These are phyloP conservation scores for Sceloporus undulatus DNA, from an alignment of 2,113 vertebrate species.

Conservation along the genomic window DNA sequence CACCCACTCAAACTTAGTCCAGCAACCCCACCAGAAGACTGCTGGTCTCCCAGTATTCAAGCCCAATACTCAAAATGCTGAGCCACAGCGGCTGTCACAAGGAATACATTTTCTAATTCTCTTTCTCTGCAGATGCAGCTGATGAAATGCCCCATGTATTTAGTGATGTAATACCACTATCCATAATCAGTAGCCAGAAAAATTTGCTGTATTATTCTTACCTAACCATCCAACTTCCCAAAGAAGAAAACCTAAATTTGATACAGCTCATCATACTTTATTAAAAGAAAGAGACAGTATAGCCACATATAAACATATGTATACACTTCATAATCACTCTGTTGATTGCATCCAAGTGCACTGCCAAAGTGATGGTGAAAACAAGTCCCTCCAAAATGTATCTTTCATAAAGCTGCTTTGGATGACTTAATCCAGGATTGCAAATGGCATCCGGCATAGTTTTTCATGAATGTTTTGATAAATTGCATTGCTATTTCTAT, in stretches of 20 bases:
- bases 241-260: not conserved
- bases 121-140: too few species aligned
- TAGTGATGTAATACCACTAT: not conserved
- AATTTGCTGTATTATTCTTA: not conserved
- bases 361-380: not conserved
- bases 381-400: not conserved
- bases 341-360: not conserved
- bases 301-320: conserved; percentile 19
- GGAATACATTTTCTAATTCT: too few species aligned
- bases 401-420: conserved; percentile 5
- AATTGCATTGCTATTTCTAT: not conserved
- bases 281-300: not conserved
- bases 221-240: too few species aligned
- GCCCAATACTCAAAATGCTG: too few species aligned
- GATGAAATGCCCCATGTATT: too few species aligned
- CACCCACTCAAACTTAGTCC: too few species aligned
- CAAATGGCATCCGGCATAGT: not conserved
- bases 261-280: not conserved
- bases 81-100: too few species aligned
- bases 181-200: not conserved
- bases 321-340: conserved; percentile 36
- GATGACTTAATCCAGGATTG: conserved; percentile 9
- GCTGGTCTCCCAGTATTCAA: too few species aligned
- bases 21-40: too few species aligned
- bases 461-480: conserved; percentile 23